phyloP scores from a whole-genome alignment of 2,113 vertebrate genomes.

The Ellobius talpinus region DNA sequence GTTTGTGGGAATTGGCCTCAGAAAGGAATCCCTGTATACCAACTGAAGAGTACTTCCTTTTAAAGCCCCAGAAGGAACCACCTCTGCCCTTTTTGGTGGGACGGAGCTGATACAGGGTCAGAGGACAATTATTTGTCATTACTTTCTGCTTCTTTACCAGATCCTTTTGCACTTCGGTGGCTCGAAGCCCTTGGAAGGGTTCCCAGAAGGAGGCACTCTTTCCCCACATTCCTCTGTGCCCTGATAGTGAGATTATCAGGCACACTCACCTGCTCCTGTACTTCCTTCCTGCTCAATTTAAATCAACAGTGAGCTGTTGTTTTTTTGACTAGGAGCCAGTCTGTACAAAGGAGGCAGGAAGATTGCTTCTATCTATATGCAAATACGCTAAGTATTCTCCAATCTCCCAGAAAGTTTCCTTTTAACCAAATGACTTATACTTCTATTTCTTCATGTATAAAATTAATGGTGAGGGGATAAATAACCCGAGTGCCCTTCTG shows the following conservation, averaged over 20 bases:
- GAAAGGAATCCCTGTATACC: neutral
- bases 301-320: constrained; percentile 67
- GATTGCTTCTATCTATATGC: constrained; percentile 72
- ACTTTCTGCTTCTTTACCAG: neutral
- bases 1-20: neutral
- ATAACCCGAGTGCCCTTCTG: constrained; percentile 1
- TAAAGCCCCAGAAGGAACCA: neutral
- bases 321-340: constrained; percentile 69
- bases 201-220: constrained; percentile 50
- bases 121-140: neutral
- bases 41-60: neutral
- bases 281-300: constrained; percentile 74
- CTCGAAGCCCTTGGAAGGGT: neutral
- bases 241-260: constrained; percentile 47
- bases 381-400: constrained; percentile 52
- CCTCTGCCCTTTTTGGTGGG: neutral
- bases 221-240: constrained; percentile 25
- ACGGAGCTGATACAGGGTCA: neutral
- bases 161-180: neutral
- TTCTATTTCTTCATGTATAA: constrained; percentile 60
- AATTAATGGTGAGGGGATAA: constrained; percentile 42
- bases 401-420: constrained; percentile 52
- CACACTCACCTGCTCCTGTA: constrained; percentile 37
- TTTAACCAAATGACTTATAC: constrained; percentile 70
- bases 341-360: constrained; percentile 27